Evolutionary conservation across 2,113 vertebrate genomes (phyloP).

Genomic region (Stomatorhinus ivindoensis): DNA sequence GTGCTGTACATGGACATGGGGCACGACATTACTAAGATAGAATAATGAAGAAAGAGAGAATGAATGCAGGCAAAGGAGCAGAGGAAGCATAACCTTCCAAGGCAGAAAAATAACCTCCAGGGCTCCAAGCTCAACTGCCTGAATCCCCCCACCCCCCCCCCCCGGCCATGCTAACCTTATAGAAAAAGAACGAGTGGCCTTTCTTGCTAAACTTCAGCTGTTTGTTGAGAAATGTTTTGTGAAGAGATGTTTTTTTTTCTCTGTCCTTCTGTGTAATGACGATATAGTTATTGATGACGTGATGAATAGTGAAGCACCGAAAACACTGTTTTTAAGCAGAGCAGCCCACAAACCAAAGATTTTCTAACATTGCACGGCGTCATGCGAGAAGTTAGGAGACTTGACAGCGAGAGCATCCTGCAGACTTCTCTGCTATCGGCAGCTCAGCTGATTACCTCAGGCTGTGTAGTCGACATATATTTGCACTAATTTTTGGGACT

Average conservation of each 20-base stretch:
- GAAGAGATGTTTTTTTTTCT: neutral
- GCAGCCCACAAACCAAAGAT: slow-evolving; percentile 33
- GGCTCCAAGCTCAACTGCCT: no score
- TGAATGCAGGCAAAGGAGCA: neutral
- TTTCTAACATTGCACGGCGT: slow-evolving; percentile 40
- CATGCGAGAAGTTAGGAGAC: slow-evolving; percentile 27
- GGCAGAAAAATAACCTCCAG: no score
- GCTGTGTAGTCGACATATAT: slow-evolving; percentile 72
- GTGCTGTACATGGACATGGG: neutral
- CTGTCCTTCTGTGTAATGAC: neutral
- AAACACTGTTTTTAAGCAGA: neutral
- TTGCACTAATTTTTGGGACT: slow-evolving; percentile 63
- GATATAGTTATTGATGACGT: neutral
- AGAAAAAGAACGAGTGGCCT: neutral
- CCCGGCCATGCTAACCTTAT: neutral
- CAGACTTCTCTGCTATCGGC: slow-evolving; percentile 64
- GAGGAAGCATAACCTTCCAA: neutral
- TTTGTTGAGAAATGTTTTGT: neutral
- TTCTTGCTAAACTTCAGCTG: neutral
- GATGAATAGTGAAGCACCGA: neutral
- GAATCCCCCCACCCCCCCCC: no score
- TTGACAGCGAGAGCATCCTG: no score
- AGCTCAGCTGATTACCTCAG: slow-evolving; percentile 73
- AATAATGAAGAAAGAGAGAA: neutral
- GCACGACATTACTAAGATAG: neutral